Conservation (phyloP, 2,888 invertebrate species). For the Diploptera punctata region DNA sequence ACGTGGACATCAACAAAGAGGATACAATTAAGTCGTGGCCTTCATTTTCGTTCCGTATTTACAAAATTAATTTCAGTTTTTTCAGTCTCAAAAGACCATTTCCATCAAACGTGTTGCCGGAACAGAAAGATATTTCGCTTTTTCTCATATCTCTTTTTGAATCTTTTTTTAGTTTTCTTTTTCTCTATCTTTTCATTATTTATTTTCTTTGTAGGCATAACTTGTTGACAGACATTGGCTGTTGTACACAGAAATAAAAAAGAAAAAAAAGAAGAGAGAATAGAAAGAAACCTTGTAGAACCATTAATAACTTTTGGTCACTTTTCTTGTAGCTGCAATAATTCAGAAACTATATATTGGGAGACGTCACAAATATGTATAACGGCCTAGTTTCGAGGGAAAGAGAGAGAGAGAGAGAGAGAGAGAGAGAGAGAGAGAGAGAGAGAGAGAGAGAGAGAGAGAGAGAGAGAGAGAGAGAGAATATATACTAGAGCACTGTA, state of each 20-base stretch:
- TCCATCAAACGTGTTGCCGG: background rate
- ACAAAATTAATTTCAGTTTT: too few relatives aligned
- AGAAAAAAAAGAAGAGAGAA: background rate
- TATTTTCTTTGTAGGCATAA: background rate
- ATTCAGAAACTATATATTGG: background rate
- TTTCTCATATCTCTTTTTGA: too few relatives aligned
- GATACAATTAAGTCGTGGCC: too few relatives aligned
- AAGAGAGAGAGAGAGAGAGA: too few relatives aligned
- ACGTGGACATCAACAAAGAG: too few relatives aligned
- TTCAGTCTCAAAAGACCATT: too few relatives aligned
- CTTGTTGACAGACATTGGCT: slow-evolving; percentile 17
- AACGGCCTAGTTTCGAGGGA: background rate
- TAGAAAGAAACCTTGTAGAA: background rate
- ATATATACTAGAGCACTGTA: background rate
- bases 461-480: too few relatives aligned
- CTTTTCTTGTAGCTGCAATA: slow-evolving; percentile 4
- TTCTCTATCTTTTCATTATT: background rate
- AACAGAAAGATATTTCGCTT: too few relatives aligned
- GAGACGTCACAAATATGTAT: slow-evolving; percentile 6
- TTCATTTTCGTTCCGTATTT: too few relatives aligned
- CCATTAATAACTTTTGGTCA: slow-evolving; percentile 13
- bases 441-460: too few relatives aligned
- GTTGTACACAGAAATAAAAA: background rate
- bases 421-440: too few relatives aligned
- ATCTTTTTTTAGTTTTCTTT: background rate